Conservation (phyloP, 2,113 vertebrate genomes). For the Hemiscyllium ocellatum region DNA sequence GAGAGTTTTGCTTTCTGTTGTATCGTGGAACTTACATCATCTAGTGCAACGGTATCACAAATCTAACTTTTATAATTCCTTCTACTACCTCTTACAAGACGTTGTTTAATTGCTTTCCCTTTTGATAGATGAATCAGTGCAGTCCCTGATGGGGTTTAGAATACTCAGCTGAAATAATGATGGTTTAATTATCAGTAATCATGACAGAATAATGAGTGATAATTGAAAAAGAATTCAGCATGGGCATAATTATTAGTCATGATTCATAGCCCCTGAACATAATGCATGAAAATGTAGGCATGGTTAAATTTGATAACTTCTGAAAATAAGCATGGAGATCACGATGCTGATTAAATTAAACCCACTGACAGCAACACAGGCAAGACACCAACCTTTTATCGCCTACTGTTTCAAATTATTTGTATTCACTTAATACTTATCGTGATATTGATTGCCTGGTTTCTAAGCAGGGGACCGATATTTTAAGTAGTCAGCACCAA, state of each 20-base stretch:
- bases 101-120: background rate
- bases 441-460: background rate
- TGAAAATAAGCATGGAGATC: background rate
- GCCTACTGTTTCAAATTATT: background rate
- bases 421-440: background rate
- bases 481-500: background rate
- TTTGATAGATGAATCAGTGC: conserved; percentile 17
- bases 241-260: background rate
- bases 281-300: background rate
- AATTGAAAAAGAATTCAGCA: conserved; percentile 12
- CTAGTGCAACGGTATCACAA: background rate
- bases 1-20: background rate
- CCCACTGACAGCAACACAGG: background rate
- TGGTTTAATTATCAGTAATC: conserved; percentile 34
- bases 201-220: conserved; percentile 22
- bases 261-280: conserved; percentile 9
- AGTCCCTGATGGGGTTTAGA: background rate
- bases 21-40: background rate
- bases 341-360: background rate
- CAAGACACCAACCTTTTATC: background rate
- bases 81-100: conserved; percentile 12
- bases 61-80: conserved; percentile 11
- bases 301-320: background rate
- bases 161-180: conserved; percentile 30
- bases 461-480: background rate